A percentile compares a stretch with the other conserved stretches of the same genome.
These are phyloP conservation scores for Allolobophora icterica DNA, from an alignment of 2,888 invertebrate genomes.

Conservation along the genomic window DNA sequence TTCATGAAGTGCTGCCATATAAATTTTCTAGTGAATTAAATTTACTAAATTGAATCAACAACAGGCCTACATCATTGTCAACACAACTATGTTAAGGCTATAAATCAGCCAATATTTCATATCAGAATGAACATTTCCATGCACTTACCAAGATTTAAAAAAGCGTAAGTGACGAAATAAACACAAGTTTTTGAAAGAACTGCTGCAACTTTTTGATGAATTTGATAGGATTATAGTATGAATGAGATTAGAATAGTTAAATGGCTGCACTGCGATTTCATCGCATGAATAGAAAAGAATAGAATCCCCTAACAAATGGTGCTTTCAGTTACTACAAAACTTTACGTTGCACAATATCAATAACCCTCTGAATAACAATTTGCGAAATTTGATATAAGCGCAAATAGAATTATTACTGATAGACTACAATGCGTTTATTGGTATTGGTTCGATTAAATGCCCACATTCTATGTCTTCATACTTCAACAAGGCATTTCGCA, in stretches of 20 bases:
- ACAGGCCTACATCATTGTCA: not conserved
- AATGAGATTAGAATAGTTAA: not conserved
- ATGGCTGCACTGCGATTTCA: not conserved
- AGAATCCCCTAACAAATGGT: not conserved
- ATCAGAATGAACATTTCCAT: not conserved
- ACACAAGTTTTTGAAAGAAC: not conserved
- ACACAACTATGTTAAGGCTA: not conserved
- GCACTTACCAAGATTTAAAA: not conserved
- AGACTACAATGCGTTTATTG: not conserved
- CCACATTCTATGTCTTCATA: not conserved
- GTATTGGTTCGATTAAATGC: conserved; percentile 11
- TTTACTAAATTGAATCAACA: not conserved
- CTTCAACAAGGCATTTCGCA: not conserved
- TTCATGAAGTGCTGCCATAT: not conserved
- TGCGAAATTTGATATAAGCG: not conserved
- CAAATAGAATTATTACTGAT: not conserved
- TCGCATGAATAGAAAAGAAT: no score
- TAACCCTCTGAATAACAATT: not conserved
- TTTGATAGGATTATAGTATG: no score
- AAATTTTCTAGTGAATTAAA: not conserved
- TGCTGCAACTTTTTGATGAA: not conserved
- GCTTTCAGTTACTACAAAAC: not conserved
- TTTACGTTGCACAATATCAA: not conserved
- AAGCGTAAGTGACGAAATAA: not conserved
- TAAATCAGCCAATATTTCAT: not conserved